Base-by-base conservation (phyloP, 2,888 invertebrate species). In the Spisula solida region DNA sequence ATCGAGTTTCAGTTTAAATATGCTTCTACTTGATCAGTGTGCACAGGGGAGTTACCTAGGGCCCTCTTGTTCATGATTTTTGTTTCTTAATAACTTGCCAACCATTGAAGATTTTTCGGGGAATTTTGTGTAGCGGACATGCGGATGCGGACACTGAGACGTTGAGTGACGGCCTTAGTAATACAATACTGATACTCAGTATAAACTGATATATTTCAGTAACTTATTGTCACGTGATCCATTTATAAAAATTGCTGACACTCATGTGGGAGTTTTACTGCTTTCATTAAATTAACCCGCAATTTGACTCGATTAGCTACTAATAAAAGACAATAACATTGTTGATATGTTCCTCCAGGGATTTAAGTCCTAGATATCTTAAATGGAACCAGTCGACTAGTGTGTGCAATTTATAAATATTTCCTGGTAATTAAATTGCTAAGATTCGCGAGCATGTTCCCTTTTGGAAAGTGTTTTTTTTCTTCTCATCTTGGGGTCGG, bases 361-460 rank as follows among this genome's bases (percentile, higher is more conserved):
- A 66, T 25, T 66, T 66, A n/a, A 66, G 60, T 66, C 60, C 60
- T 66, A 12, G 60, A 66, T 66, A 25, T 66, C n/a, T 25, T 66
- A 66, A 66, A 66, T 25, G 8, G 2, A 12, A 10, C 6, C 10
- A 66, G 60, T 8, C n/a, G 25, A 66, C 60, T 66, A 25, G 60
- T 4, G 12, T n/a, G 60, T n/a, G 20, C 10, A 66, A 66, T n/a
- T 25, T 66, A 25, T 25, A 66, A 25, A 25, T 25, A 12, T 66
- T 66, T 25, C 60, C 60, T 25, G 60, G 4, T 66, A 66, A 66
- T 66, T 66, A 20, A n/a, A 66, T 66, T 66, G 60, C 12, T 66
- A 25, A n/a, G 25, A 66, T 25, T 66, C n/a, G 25, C 25, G 20
- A n/a, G 60, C 60, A 66, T 66, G 25, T 66, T 66, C 60, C 25